These are phyloP conservation scores for Talpa occidentalis DNA, from an alignment of 2,113 vertebrate species.

Conservation along the genomic window DNA sequence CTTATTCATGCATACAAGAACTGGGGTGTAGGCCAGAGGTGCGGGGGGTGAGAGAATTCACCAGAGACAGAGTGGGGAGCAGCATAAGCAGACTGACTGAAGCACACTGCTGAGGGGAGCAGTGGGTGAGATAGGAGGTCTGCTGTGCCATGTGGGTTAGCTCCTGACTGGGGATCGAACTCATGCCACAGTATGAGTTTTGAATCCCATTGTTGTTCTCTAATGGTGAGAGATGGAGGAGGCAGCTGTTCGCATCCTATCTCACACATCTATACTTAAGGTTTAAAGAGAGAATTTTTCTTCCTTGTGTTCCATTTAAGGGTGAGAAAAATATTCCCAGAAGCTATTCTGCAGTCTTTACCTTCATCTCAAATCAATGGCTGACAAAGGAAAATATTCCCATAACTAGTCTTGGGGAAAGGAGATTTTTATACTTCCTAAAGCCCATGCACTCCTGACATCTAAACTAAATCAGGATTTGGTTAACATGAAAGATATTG, in stretches of 20 bases:
- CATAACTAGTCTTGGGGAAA: background rate
- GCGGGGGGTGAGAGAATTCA: too few relatives aligned
- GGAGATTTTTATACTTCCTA: background rate
- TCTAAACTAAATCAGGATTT: background rate
- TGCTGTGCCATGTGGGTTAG: too few relatives aligned
- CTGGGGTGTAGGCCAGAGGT: too few relatives aligned
- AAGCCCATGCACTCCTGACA: background rate
- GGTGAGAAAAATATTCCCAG: background rate
- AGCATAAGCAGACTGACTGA: too few relatives aligned
- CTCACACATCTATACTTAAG: background rate
- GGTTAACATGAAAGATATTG: background rate
- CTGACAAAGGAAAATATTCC: background rate
- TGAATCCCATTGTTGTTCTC: background rate
- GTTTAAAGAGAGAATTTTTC: background rate
- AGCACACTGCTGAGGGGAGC: too few relatives aligned
- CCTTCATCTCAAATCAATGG: background rate
- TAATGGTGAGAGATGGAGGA: background rate
- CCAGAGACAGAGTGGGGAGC: too few relatives aligned
- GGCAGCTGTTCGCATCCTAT: background rate
- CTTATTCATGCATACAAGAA: too few relatives aligned
- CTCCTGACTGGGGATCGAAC: too few relatives aligned
- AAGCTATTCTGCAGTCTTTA: background rate
- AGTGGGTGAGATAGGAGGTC: too few relatives aligned
- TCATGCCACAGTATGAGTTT: background rate
- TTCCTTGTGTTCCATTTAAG: background rate